Evolutionary conservation across 2,113 vertebrate species (phyloP).

Genomic region (Synodontis membranacea): DNA sequence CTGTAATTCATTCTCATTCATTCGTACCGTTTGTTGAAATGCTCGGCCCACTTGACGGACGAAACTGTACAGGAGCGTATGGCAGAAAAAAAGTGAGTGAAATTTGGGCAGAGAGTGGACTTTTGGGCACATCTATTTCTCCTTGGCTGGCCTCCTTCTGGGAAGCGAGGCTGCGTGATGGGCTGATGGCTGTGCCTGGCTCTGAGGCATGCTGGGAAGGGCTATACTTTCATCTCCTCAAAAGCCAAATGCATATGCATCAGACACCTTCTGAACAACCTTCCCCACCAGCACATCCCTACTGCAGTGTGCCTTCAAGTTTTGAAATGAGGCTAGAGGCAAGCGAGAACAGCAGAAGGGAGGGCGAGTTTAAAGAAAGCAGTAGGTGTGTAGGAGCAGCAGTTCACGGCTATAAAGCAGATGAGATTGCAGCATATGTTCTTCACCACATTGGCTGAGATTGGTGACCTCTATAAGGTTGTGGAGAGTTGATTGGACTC

Average conservation of each 20-base stretch:
- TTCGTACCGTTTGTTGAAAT: not conserved
- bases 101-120: not conserved
- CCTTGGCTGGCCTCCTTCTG: not conserved
- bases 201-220: constrained; percentile 48
- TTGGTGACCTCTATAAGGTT: constrained; percentile 33
- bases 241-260: constrained; percentile 50
- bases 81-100: not conserved
- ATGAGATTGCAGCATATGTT: constrained; percentile 46
- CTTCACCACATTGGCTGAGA: constrained; percentile 30
- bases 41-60: not conserved
- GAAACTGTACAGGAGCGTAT: not conserved
- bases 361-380: constrained; percentile 25
- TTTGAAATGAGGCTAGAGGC: constrained; percentile 36
- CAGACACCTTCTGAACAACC: constrained; percentile 47
- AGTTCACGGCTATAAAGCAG: constrained; percentile 9
- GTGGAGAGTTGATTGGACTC: constrained; percentile 25
- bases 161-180: constrained; percentile 29
- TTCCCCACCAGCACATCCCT: constrained; percentile 46
- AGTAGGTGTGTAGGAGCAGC: constrained; percentile 32
- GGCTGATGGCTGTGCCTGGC: constrained; percentile 36
- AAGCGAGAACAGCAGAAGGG: constrained; percentile 14
- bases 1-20: not conserved
- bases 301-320: constrained; percentile 34
- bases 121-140: not conserved
- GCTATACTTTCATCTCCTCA: constrained; percentile 43